These are phyloP conservation scores for Peromyscus attwateri DNA, from an alignment of 2,797 vertebrate genomes.

Conservation along the genomic window DNA sequence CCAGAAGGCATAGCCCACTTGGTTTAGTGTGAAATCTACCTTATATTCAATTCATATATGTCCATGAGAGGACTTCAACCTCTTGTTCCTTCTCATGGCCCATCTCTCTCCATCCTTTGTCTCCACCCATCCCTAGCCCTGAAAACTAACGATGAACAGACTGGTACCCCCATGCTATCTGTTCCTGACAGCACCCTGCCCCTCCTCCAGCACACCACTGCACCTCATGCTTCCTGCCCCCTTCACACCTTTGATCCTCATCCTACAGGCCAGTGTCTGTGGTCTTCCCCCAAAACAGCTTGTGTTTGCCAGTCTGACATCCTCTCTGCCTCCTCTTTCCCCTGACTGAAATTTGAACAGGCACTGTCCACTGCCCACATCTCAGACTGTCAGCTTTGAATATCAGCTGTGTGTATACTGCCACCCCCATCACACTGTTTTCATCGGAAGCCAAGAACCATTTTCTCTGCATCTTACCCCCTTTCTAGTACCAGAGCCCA, in stretches of 20 bases:
- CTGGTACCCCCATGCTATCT: background rate
- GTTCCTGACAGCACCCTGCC: background rate
- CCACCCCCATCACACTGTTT: background rate
- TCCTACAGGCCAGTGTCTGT: no score
- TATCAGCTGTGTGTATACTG: background rate
- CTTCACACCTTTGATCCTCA: fast-evolving
- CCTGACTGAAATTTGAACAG: background rate
- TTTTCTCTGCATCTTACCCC: background rate
- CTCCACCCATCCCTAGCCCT: background rate
- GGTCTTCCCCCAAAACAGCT: background rate
- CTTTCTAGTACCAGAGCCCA: background rate
- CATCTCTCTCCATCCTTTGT: background rate
- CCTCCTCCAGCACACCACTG: background rate
- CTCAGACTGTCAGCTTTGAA: background rate
- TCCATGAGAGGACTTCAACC: background rate
- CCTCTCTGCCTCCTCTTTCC: background rate
- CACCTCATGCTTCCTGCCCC: fast-evolving
- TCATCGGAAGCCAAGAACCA: background rate
- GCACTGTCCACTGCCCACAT: background rate
- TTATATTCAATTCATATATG: background rate
- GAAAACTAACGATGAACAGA: background rate
- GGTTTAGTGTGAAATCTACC: background rate
- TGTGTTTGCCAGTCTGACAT: background rate
- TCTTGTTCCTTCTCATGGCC: background rate
- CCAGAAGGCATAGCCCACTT: background rate